Evolutionary conservation across 2,888 invertebrate genomes (phyloP).

Genomic region (Lepidonotus clava): DNA sequence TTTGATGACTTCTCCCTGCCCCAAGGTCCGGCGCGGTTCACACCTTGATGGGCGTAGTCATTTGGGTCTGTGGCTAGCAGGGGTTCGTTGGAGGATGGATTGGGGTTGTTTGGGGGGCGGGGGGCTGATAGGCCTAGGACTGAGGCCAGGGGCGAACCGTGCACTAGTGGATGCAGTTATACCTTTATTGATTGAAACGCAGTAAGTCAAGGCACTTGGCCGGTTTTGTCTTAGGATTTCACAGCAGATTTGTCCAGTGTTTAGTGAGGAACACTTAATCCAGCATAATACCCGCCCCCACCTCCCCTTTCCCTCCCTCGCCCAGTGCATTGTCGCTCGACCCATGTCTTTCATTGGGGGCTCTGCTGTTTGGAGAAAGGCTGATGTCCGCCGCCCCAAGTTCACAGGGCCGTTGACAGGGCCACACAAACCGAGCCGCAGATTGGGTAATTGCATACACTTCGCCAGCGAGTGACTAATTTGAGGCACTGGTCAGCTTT

Average conservation of each 20-base stretch:
- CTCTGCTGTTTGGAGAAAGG: not conserved
- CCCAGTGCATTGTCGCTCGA: no score
- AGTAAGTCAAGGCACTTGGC: not conserved
- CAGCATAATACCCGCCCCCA: not conserved
- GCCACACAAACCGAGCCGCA: not conserved
- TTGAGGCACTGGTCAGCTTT: not conserved
- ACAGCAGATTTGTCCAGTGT: not conserved
- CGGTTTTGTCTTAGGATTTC: not conserved
- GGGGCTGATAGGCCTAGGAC: no score
- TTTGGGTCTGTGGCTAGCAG: not conserved
- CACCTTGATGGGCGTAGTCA: no score
- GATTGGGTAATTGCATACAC: not conserved
- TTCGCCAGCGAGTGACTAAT: not conserved
- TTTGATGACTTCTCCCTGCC: not conserved
- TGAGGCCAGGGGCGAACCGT: no score
- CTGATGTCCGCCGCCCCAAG: no score
- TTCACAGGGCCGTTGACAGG: no score
- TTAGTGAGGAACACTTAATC: not conserved
- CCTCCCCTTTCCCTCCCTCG: not conserved
- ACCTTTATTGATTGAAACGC: no score
- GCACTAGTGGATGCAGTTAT: no score
- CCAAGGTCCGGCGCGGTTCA: not conserved
- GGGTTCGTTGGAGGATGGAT: not conserved
- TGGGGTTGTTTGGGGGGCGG: not conserved
- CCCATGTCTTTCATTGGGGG: not conserved